These are phyloP conservation scores for Caracal caracal DNA, from an alignment of 2,113 vertebrate genomes.

Conservation along the genomic window DNA sequence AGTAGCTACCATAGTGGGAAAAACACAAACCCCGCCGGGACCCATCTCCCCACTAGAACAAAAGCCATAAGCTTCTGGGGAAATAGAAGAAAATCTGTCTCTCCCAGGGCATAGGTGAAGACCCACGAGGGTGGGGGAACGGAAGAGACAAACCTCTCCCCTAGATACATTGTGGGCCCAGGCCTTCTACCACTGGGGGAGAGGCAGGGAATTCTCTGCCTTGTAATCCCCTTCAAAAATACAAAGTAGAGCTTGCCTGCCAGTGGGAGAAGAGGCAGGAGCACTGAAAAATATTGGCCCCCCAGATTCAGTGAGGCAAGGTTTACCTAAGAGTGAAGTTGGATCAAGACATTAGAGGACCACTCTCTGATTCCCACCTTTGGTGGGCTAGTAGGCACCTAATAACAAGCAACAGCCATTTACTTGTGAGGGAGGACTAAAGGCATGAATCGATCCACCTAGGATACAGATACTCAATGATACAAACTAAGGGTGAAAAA, in stretches of 20 bases:
- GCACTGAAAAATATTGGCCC: neutral
- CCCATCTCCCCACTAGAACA: neutral
- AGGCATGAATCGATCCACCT: neutral
- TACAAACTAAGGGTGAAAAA: neutral
- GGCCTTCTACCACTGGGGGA: neutral
- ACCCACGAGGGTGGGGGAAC: neutral
- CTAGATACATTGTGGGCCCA: neutral
- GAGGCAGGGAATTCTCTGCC: too few species aligned
- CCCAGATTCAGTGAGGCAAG: neutral
- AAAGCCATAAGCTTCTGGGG: neutral
- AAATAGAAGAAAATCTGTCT: too few species aligned
- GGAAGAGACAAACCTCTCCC: neutral
- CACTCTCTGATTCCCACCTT: neutral
- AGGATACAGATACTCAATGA: neutral
- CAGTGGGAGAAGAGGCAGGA: neutral
- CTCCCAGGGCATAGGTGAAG: neutral
- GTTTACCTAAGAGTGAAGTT: neutral
- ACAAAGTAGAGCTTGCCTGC: neutral
- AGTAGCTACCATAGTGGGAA: neutral
- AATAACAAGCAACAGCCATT: neutral
- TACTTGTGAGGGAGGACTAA: neutral
- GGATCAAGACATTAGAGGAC: neutral
- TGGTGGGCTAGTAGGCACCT: neutral
- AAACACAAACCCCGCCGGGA: neutral
- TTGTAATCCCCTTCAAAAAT: neutral